phyloP scores from a whole-genome alignment of 2,888 invertebrate species.

The Troglohyphantes excavatus region DNA sequence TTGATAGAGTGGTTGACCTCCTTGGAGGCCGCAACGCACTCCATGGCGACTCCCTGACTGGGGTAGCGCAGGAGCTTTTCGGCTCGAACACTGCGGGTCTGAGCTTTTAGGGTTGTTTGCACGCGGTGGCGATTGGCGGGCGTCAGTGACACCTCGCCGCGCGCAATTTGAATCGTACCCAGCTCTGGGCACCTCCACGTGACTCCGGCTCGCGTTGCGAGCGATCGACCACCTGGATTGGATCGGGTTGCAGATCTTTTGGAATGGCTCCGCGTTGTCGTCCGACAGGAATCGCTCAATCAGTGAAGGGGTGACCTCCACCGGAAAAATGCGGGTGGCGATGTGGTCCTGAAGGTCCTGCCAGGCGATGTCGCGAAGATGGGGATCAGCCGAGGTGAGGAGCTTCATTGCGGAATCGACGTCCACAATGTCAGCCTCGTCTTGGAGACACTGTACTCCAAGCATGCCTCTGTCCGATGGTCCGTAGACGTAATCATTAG shows the following conservation, averaged over 20 bases:
- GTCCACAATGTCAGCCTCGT: neutral
- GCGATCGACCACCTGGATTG: neutral
- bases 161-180: neutral
- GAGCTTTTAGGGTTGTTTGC: neutral
- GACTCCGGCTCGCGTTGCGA: neutral
- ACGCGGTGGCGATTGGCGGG: too few relatives aligned
- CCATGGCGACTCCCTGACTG: neutral
- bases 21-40: neutral
- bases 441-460: neutral
- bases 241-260: neutral
- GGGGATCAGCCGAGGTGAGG: neutral
- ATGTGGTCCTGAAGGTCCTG: neutral
- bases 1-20: neutral
- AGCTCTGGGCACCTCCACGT: neutral
- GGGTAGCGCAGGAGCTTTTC: neutral
- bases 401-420: neutral
- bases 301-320: neutral
- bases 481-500: neutral
- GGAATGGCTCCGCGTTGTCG: neutral
- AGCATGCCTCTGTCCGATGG: neutral
- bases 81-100: neutral
- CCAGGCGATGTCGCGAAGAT: neutral
- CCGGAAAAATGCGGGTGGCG: neutral
- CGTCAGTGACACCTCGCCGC: neutral
- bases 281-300: neutral